Conservation (phyloP, 2,113 vertebrate species). For the Calidris pugnax region DNA sequence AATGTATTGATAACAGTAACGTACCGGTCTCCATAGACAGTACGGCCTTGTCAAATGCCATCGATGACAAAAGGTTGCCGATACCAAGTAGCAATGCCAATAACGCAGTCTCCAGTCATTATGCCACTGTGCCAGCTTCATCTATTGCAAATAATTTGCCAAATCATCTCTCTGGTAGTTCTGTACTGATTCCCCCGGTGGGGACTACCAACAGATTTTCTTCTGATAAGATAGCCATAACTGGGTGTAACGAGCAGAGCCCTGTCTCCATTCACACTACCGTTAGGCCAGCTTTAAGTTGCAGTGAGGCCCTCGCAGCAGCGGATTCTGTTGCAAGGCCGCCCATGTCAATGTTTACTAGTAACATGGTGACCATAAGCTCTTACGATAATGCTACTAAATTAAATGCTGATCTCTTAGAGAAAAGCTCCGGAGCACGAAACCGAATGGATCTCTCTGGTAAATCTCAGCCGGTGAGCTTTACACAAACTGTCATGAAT, state of each 20-base stretch:
- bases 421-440: slow-evolving; percentile 68
- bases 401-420: slow-evolving; percentile 69
- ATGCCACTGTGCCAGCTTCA: slow-evolving; percentile 76
- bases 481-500: slow-evolving; percentile 74
- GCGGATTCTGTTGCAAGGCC: slow-evolving; percentile 68
- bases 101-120: slow-evolving; percentile 62
- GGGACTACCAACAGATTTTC: slow-evolving; percentile 71
- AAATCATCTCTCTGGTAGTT: slow-evolving; percentile 77
- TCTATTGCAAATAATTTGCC: slow-evolving; percentile 76
- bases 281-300: slow-evolving; percentile 68
- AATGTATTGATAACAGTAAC: slow-evolving; percentile 74
- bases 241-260: slow-evolving; percentile 70
- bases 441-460: slow-evolving; percentile 70
- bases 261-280: slow-evolving; percentile 55
- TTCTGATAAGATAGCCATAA: slow-evolving; percentile 78
- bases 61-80: slow-evolving; percentile 72
- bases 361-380: slow-evolving; percentile 72
- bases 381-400: slow-evolving; percentile 68
- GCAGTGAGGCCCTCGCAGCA: slow-evolving; percentile 39
- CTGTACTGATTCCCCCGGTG: slow-evolving; percentile 75
- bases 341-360: slow-evolving; percentile 73
- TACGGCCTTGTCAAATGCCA: slow-evolving; percentile 31
- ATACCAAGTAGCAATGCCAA: slow-evolving; percentile 62
- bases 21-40: slow-evolving; percentile 59
- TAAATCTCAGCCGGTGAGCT: slow-evolving; percentile 70